Evolutionary conservation across 1,140 invertebrate species (phyloP), one percentile per base, ranked within the genome.

Genomic region (Heliconius hewitsoni): DNA sequence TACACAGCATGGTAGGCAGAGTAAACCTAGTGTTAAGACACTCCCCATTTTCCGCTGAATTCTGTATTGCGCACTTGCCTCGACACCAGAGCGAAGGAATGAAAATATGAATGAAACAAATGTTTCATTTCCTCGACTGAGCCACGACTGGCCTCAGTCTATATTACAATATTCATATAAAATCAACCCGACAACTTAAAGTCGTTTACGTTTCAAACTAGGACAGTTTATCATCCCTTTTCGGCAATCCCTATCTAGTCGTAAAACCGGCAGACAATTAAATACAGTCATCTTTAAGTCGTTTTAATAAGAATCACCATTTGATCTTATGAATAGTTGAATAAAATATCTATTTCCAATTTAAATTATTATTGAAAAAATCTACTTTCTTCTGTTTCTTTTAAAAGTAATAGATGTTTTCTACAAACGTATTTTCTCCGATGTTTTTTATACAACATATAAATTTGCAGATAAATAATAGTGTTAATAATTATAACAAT

Each of bases 201-300:
- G 77, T 82, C 83, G 78, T 83, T 82, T 76, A 78, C 83, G 73
- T 80, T 79, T 80, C 55, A 82, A 86, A 82, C 79, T 80, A 80
- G 76, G 52, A 34, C 70, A 76, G 83, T 85, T 83, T 85, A 81
- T 81, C 82, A 81, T 78, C 73, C 81, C 81, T 84, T 52, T 84
- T 80, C 74, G 79, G 70, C 78, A 79, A 78, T 82, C 77, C 66
- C 75, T 16, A 74, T 73, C 70, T 73, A 84, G 76, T 82, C 81
- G 75, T 82, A 84, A 85, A 83, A 82, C 76, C 80, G 73, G 82
- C 77, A 78, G 83, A 81, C 79, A 84, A 86, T 87, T 85, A 86
- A 84, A 80, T 74, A 78, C 82, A 84, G 84, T 73, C 79, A 78
- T 77, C 76, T 81, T 71, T 82, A 82, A 74, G 71, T 66, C 78